Evolutionary conservation across 2,113 vertebrate species (phyloP).

Genomic region (Scolopax mira): DNA sequence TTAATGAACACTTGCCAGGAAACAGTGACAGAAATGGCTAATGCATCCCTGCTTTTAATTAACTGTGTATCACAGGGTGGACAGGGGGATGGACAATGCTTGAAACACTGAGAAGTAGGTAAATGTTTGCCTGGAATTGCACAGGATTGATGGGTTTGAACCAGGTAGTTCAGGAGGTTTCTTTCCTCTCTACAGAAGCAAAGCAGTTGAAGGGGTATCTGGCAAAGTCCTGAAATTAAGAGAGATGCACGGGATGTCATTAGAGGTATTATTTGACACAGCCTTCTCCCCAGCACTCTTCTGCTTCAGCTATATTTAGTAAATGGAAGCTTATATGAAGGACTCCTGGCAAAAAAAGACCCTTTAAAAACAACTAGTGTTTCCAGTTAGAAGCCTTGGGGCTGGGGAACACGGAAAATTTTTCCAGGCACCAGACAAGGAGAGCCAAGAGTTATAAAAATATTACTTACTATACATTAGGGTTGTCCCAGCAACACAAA

Average conservation of each 20-base stretch:
- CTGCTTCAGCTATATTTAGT: neutral
- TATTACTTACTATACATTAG: neutral
- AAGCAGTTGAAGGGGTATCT: neutral
- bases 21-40: neutral
- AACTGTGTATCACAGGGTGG: fast-evolving
- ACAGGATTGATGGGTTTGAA: neutral
- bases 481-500: neutral
- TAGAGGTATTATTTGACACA: neutral
- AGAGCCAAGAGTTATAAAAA: neutral
- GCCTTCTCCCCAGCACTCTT: neutral
- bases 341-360: neutral
- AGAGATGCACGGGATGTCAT: fast-evolving
- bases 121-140: neutral
- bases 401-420: neutral
- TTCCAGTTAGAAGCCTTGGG: neutral
- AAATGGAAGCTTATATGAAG: neutral
- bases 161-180: neutral
- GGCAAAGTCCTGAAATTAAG: neutral
- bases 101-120: neutral
- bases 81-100: neutral
- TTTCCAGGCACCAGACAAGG: neutral
- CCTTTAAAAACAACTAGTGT: neutral
- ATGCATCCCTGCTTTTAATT: neutral
- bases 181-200: neutral
- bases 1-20: neutral